Conservation (phyloP, 2,888 invertebrate genomes). For the Galerucella nymphaeae region DNA sequence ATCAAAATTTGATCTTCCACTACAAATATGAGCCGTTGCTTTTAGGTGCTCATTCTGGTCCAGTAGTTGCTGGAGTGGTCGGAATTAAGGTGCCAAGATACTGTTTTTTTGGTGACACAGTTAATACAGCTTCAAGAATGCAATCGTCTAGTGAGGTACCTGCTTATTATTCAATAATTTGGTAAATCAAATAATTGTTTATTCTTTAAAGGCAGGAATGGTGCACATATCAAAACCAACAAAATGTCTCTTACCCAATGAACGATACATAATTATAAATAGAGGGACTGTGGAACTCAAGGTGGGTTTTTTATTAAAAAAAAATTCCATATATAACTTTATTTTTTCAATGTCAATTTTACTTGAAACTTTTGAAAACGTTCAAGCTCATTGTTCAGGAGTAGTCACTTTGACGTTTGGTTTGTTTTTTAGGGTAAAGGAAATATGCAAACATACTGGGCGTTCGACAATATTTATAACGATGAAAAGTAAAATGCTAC, state of each 20-base stretch:
- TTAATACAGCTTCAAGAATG: constrained; percentile 91
- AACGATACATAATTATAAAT: constrained; percentile 74
- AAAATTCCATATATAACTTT: no score
- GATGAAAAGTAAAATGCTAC: constrained; percentile 37
- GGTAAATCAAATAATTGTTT: neutral
- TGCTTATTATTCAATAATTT: neutral
- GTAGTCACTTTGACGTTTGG: no score
- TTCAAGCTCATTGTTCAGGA: no score
- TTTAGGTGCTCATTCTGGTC: constrained; percentile 83
- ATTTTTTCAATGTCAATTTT: no score
- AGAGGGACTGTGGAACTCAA: constrained; percentile 83
- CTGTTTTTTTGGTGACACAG: constrained; percentile 89
- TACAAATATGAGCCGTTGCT: neutral
- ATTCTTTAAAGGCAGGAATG: constrained; percentile 69
- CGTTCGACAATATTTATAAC: constrained; percentile 66
- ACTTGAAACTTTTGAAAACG: no score
- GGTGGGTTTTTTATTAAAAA: constrained; percentile 63
- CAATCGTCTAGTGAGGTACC: constrained; percentile 73
- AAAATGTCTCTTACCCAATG: constrained; percentile 72
- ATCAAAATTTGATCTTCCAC: no score
- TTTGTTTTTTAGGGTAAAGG: constrained; percentile 79
- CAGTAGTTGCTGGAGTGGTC: constrained; percentile 87
- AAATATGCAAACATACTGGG: constrained; percentile 70
- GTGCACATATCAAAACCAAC: constrained; percentile 82
- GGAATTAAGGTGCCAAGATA: constrained; percentile 85